Evolutionary conservation across 2,797 vertebrate genomes (phyloP).

Genomic region (Sciurus carolinensis): DNA sequence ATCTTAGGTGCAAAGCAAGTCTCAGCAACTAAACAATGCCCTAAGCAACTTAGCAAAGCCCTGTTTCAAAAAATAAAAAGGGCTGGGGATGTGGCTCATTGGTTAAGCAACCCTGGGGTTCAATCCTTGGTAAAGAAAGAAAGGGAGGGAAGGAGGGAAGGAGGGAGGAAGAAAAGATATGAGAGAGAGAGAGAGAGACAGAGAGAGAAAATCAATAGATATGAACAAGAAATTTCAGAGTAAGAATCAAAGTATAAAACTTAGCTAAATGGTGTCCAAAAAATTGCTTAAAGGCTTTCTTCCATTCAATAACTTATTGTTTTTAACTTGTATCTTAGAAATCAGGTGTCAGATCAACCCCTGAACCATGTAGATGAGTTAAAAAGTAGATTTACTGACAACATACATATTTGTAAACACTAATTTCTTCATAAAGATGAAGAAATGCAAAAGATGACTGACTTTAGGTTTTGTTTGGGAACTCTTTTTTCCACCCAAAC

Average conservation of each 20-base stretch:
- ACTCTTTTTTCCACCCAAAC: constrained; percentile 24
- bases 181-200: no score
- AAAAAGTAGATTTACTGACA: constrained; percentile 18
- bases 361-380: not conserved
- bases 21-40: no score
- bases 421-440: constrained; percentile 18
- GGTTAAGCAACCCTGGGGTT: no score
- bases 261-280: not conserved
- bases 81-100: no score
- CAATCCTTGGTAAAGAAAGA: no score
- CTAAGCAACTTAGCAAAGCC: no score
- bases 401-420: not conserved
- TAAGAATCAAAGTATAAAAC: not conserved
- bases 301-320: not conserved
- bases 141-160: no score
- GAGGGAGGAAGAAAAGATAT: no score
- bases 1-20: no score
- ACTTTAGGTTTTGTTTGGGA: not conserved
- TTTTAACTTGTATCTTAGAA: not conserved
- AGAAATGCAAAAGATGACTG: not conserved
- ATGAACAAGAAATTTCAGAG: not conserved
- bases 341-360: not conserved
- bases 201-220: not conserved
- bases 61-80: no score
- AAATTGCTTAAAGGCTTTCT: not conserved